Base-by-base conservation (phyloP, 1,140 invertebrate species). In the Orchesella cincta region DNA sequence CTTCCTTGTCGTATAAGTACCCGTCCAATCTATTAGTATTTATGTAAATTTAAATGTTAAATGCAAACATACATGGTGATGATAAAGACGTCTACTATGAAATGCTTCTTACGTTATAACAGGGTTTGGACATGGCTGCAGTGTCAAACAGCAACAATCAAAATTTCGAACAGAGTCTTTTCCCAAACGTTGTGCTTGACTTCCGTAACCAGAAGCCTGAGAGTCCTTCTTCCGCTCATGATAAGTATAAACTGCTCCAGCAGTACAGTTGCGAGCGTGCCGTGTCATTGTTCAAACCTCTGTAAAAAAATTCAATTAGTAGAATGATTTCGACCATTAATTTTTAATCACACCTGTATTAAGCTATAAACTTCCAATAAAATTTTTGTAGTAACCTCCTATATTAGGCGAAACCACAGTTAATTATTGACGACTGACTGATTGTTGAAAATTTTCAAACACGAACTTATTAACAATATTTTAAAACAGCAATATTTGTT, bases 141-240 rank as follows among this genome's bases (percentile, higher is more conserved):
- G 87, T 5, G 96, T 98, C 26, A 99, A 86, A 83, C 93, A 98
- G 85, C 98, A 99, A 84, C 96, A 98, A 86, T 99, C 98, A 86
- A 99, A 99, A 84, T 94, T 94, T 85, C 98, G 98, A 0, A 99
- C 90, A 0, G 97, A 97, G 89, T 99, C 98, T 86, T 97, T 98
- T 1, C 96, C 96, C 57, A 99, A 88, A 83, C 98, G 87, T 84
- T 90, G 91, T 81, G 77, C 89, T 84, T 94, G 92, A 18, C 93
- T 94, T 1, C 94, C 93, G 85, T 95, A 95, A 34, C 95, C 95
- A n/a, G 94, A 96, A 23, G 92, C 90, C 72, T 92, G 90, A 8
- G 95, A 94, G 84, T 99, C 98, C 84, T 97, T 98, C 84, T 97
- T 93, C 85, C 97, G 96, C 84, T 99, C 98, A 84, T 98, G 94